Evolutionary conservation across 2,888 invertebrate species (phyloP).

Genomic region (Pterobdella sp.): DNA sequence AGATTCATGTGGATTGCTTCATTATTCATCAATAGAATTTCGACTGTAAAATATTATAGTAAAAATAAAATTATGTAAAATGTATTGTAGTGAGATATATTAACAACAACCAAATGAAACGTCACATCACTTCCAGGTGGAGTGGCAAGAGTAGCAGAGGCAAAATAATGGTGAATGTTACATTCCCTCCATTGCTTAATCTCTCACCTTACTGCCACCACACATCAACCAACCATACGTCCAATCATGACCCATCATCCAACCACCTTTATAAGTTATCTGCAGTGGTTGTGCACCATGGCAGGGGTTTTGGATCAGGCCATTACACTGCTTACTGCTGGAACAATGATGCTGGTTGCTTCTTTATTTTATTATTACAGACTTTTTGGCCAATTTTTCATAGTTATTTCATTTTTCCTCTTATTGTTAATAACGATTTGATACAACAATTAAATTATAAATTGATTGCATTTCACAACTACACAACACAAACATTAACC

Average conservation of each 20-base stretch:
- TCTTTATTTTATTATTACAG: neutral
- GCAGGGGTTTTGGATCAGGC: slow-evolving; percentile 49
- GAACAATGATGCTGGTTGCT: slow-evolving; percentile 44
- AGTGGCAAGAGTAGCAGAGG: slow-evolving; percentile 46
- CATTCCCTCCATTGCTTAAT: slow-evolving; percentile 45
- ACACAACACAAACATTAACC: too few relatives aligned
- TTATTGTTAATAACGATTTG: neutral
- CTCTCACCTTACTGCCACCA: slow-evolving; percentile 43
- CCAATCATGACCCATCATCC: slow-evolving; percentile 17
- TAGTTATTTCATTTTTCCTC: neutral
- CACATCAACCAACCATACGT: too few relatives aligned
- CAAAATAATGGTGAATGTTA: slow-evolving; percentile 47
- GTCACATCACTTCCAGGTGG: slow-evolving; percentile 45
- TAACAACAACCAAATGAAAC: too few relatives aligned
- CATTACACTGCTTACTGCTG: slow-evolving; percentile 50
- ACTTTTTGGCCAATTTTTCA: neutral
- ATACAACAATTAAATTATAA: neutral
- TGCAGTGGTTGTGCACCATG: slow-evolving; percentile 50
- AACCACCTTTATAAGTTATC: slow-evolving; percentile 42
- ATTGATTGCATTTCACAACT: too few relatives aligned
- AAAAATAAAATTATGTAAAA: too few relatives aligned
- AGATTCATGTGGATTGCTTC: slow-evolving; percentile 45
- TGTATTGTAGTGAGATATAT: too few relatives aligned
- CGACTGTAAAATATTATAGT: too few relatives aligned
- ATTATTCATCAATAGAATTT: neutral